Base-by-base conservation (phyloP, 2,888 invertebrate species). In the Iphiclides podalirius region DNA sequence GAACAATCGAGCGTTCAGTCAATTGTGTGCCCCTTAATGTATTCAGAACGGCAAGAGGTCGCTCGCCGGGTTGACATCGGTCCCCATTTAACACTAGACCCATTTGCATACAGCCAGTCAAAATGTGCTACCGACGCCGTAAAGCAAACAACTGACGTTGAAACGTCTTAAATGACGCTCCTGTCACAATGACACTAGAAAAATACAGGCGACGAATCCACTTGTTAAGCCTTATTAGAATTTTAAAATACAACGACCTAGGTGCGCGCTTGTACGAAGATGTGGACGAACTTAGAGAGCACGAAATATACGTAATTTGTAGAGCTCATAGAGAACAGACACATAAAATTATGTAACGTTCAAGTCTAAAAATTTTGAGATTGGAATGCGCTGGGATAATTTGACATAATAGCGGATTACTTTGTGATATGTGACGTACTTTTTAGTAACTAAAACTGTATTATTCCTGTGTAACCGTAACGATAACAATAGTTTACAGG, bases 11-110 rank as follows among this genome's bases (percentile, higher is more conserved):
- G 7, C 36, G 55, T 60, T 64, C 60, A 61, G 61, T 67, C 75
- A 66, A 76, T 72, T 72, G 77, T 78, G 56, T 65, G 64, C 52
- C 57, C 53, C 52, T 60, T 83, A 85, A 86, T 83, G 60, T 85
- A 85, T 85, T 79, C 85, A 44, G 55, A 66, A 64, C 63, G 70
- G 58, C 71, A 61, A 50, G 66, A 68, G 85, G 84, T 85, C 84
- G 79, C 58, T 85, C 84, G 79, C 58, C 53, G 67, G 66, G 61
- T 64, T 76, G 76, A 74, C 79, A 76, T 67, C 61, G 66, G 53
- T 61, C 61, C 61, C 60, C 54, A 60, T 67, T 61, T 64, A 67
- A 2, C 66, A 67, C 66, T 52, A 59, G 55, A 64, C 61, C 66
- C 4, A 20, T 71, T 73, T 44, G 49, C 49, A 49, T 70, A 64